Base-by-base conservation (phyloP, 2,797 vertebrate genomes). In the Neostethus bicornis region DNA sequence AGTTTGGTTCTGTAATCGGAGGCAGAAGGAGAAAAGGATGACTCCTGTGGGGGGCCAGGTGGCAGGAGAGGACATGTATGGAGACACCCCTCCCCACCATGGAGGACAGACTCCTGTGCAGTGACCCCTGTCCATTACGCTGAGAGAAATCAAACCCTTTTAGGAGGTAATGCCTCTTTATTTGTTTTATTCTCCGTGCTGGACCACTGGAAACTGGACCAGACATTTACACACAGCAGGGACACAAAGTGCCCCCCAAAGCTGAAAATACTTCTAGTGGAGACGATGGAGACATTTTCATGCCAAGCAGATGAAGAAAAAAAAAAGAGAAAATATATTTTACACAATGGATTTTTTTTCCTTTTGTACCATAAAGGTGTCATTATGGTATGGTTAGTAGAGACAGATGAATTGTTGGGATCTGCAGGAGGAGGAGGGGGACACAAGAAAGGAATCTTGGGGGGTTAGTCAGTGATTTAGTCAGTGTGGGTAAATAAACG, bases 11-110 rank as follows among this genome's bases (percentile, higher is more conserved):
- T 98, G 96, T 91, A 98, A 98, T 93, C 92, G 96, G 92, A 92
- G 96, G 89, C 96, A 98, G 91, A 98, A 98, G 90, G 96, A 98
- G 93, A 98, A 98, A 92, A 92, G 96, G 78, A 98, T 98, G 96
- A 98, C 96, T 61, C 96, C 96, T 80, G 93, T 90, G 66, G 94
- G 95, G 86, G 96, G 96, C 89, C 92, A 93, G 86, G 89, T 96
- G 83, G 88, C 95, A 81, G 92, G 93, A 84, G 96, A 97, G 93
- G 96, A 99, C 91, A 93, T 95, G 91, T 98, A 96, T 90, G 95
- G 94, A 92, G 96, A 97, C 93, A 95, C 93, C 84, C 95, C 95
- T 86, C 96, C 96, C 79, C 96, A 96, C 85, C 95, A 95, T 85
- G 95, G 96, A 90, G 95, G 93, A 89, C 96, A 96, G 86, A 97